Percentiles rank a stretch among this genome's conserved stretches.
phyloP scores from a whole-genome alignment of 2,113 vertebrate species.

The Vidua macroura region DNA sequence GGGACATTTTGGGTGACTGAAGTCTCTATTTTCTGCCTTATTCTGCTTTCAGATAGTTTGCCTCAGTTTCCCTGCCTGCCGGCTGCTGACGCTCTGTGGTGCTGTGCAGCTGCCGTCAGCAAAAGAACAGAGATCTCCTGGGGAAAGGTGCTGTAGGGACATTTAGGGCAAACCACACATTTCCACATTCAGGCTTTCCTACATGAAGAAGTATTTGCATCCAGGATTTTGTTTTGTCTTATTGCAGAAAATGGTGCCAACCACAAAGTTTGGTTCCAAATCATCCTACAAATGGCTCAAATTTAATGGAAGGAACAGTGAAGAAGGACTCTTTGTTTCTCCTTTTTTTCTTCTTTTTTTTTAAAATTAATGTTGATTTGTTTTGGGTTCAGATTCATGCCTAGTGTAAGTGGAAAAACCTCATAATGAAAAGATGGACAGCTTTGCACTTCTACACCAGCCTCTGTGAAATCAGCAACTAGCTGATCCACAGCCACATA shows the following conservation, averaged over 20 bases:
- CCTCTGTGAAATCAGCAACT: background rate
- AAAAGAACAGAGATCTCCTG: background rate
- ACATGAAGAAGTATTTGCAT: background rate
- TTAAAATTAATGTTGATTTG: background rate
- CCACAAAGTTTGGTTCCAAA: background rate
- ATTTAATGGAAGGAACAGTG: background rate
- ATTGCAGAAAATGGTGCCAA: background rate
- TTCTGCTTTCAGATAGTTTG: background rate
- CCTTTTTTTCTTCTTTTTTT: fast-evolving
- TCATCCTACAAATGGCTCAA: background rate
- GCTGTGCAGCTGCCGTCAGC: background rate
- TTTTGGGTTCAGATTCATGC: background rate
- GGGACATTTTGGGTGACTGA: background rate
- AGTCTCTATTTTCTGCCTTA: background rate
- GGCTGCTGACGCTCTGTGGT: background rate
- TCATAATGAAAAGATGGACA: background rate
- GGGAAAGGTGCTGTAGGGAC: background rate
- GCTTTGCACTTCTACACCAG: background rate
- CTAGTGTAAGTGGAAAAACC: background rate
- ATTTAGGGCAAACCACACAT: background rate
- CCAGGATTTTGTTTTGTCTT: background rate
- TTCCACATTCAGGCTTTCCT: background rate
- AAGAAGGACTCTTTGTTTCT: background rate
- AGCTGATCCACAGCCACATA: background rate
- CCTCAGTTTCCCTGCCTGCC: background rate